phyloP scores from a whole-genome alignment of 2,797 vertebrate species.

The Hapalemur alaotrensis region DNA sequence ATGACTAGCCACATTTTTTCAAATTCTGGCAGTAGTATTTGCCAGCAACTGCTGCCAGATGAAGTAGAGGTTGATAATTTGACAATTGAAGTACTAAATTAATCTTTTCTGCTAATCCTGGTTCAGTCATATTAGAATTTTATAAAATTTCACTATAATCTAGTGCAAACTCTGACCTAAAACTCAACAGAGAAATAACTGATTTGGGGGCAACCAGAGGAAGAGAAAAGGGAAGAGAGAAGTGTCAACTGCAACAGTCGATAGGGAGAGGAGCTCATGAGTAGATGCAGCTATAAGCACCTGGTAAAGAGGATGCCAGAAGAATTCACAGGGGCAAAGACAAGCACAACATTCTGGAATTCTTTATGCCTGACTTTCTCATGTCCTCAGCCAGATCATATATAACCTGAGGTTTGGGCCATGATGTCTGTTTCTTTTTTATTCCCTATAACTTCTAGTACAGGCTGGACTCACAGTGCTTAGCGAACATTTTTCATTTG shows the following conservation, averaged over 20 bases:
- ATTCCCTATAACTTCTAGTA: background rate
- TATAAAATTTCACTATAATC: background rate
- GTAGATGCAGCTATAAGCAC: background rate
- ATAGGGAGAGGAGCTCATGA: background rate
- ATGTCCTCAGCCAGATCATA: background rate
- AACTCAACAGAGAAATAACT: background rate
- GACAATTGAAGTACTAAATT: background rate
- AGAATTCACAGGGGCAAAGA: background rate
- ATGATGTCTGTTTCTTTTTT: background rate
- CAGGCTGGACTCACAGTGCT: background rate
- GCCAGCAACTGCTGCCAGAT: background rate
- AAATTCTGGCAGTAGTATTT: background rate
- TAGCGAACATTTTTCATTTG: conserved; percentile 1
- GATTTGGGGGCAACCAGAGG: background rate
- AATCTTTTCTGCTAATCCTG: background rate
- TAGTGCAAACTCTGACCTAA: background rate
- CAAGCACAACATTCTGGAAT: background rate
- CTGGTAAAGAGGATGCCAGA: background rate
- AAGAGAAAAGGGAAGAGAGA: background rate
- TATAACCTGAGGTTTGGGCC: background rate
- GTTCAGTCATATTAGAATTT: background rate
- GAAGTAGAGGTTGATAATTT: background rate
- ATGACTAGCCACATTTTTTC: background rate
- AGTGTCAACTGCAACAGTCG: background rate
- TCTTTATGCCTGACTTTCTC: background rate